Base-by-base conservation (phyloP, 2,113 vertebrate genomes). In the Lepisosteus osseus region DNA sequence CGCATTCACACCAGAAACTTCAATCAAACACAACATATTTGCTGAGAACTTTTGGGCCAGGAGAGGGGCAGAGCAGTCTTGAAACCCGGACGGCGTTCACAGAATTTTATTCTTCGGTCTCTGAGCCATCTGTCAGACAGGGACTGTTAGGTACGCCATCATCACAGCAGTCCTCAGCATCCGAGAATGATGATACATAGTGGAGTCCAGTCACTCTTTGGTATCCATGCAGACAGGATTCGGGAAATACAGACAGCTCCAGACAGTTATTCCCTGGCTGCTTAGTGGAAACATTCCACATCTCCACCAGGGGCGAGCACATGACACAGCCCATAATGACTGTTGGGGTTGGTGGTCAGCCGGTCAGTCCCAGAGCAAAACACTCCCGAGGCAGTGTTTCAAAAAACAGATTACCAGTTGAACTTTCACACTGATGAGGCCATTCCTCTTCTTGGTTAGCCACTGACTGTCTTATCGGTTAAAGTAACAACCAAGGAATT, bases 301-400 rank as follows among this genome's bases (percentile, higher is more conserved):
- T 82, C 76, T 91, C 86, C 0, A 88, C 76, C 78, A 91, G 81
- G 67, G 87, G 89, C 3, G 78, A 86, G 57, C 89, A 91, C 72
- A 88, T 74, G 3, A 79, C 83, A 41, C 86, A 90, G 45, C 89
- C 80, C 78, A 91, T 82, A 41, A 64, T 68, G 62, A 54, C 61
- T 71, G 29, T 29, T 2, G 29, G 29, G 29, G 29, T 29, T 29
- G 29, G 29, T 29, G 29, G 29, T 29, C 29, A 29, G 29, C 29
- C 29, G 29, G 29, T 29, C 29, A 29, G 29, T 29, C 29, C 29
- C 29, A 29, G 29, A 29, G 29, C 29, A 29, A 29, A 29, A 29
- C 29, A 29, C 29, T 29, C 29, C 29, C 29, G 29, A 29, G 29
- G 29, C 29, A 29, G 29, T 29, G 29, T 29, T 29, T 29, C 29